Base-by-base conservation (phyloP, 2,797 vertebrate species). In the Neostethus bicornis region DNA sequence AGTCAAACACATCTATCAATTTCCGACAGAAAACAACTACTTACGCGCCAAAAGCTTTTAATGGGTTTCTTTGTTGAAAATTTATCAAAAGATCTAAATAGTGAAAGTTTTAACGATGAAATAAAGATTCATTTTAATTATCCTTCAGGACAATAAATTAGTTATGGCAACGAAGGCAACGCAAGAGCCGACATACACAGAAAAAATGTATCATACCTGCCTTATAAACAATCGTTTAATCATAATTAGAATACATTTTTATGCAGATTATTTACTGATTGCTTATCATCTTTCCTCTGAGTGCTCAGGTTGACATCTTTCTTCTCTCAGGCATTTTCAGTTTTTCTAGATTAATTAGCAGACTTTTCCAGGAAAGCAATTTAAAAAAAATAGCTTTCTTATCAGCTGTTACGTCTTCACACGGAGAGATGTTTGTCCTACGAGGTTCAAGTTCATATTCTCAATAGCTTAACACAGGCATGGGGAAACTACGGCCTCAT, bases 181-280 rank as follows among this genome's bases (percentile, higher is more conserved):
- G 60, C 43, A 28, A 77, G 38, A 73, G 77, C 67, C 81, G 73
- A 70, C 47, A 34, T 41, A 41, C 21, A 17, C 8, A 20, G 57
- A 37, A 50, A 61, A 52, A 61, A 44, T 54, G 17, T 41, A 53
- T 57, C 19, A 23, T 51, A 10, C 14, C 38, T 17, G 32, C 26
- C 51, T 37, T 67, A 44, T 76, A 74, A 77, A 75, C 73, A 35
- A 51, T 55, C 65, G 66, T 61, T 3, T 24, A 7, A 34, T 51
- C 19, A 55, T 65, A 56, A 66, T 65, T 66, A 53, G 66, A 69
- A 59, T 48, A 59, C 55, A 73, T 78, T 70, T 52, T 43, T 24
- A 38, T 35, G 2, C 11, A 26, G 64, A 59, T 76, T 66, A 71
- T 71, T 57, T 77, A 61, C 71, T 75, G 66, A 71, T 60, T 31